These are phyloP conservation scores for Drosophila kuntzei DNA, from an alignment of 2,888 invertebrate genomes.

Conservation along the genomic window DNA sequence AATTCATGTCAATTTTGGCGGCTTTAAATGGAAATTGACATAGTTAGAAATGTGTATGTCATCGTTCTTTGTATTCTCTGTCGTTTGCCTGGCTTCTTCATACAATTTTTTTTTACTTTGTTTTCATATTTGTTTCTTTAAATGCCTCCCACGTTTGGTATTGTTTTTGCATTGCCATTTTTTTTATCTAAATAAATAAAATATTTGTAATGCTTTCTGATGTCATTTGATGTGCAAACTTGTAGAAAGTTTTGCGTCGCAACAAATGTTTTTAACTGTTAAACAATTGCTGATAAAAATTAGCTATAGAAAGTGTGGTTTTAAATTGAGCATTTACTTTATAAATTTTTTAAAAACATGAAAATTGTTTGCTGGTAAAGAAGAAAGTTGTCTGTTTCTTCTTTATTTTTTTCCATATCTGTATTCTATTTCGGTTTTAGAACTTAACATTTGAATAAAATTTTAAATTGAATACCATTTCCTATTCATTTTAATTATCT, in stretches of 20 bases:
- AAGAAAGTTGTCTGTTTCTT: background rate
- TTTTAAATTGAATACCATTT: conserved; percentile 22
- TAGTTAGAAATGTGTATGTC: conserved; percentile 40
- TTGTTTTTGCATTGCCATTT: conserved; percentile 34
- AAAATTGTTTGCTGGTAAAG: background rate
- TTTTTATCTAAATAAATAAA: conserved; percentile 18
- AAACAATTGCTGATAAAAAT: conserved; percentile 14
- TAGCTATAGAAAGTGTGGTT: conserved; percentile 13
- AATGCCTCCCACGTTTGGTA: conserved; percentile 62
- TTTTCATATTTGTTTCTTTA: conserved; percentile 29
- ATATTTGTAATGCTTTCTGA: conserved; percentile 63
- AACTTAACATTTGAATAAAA: background rate
- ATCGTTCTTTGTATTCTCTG: conserved; percentile 25
- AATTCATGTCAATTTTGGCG: conserved; percentile 57
- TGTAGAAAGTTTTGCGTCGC: conserved; percentile 35
- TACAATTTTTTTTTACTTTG: conserved; percentile 11
- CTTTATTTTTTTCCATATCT: background rate
- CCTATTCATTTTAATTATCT: conserved; percentile 29
- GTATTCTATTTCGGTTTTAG: background rate
- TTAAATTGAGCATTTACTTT: background rate
- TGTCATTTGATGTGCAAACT: conserved; percentile 52
- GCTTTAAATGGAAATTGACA: conserved; percentile 72
- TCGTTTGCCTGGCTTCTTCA: conserved; percentile 56
- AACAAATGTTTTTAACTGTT: conserved; percentile 9
- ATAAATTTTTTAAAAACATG: background rate